Percentiles rank a stretch among this genome's conserved stretches.
Conservation (phyloP, 2,797 vertebrate species). For the Eutrigla gurnardus region DNA sequence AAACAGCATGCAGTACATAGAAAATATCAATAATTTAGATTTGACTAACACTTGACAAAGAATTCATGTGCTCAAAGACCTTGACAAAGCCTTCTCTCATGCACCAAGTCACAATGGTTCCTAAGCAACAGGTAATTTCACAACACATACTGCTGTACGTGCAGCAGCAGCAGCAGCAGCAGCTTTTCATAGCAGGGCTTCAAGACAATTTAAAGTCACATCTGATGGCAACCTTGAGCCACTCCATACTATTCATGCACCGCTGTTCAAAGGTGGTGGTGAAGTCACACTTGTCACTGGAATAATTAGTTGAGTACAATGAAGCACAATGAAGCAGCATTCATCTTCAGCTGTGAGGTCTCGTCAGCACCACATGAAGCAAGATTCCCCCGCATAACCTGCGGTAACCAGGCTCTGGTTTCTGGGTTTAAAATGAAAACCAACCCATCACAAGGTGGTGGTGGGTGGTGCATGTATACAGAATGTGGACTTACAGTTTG, state of each 20-base stretch:
- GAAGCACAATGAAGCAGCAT: slow-evolving; percentile 72
- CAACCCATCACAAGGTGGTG: slow-evolving; percentile 2
- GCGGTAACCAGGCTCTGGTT: slow-evolving; percentile 64
- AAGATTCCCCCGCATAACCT: slow-evolving; percentile 66
- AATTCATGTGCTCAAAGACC: slow-evolving; percentile 65
- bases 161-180: slow-evolving; percentile 38
- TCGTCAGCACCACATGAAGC: slow-evolving; percentile 48
- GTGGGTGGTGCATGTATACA: too few relatives aligned
- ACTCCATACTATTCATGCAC: slow-evolving; percentile 60
- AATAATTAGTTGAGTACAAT: slow-evolving; percentile 77
- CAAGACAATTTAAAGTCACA: slow-evolving; percentile 70
- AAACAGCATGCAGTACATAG: not conserved
- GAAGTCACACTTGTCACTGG: slow-evolving; percentile 56
- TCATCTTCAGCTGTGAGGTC: slow-evolving; percentile 66
- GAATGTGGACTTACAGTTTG: too few relatives aligned
- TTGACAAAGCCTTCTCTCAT: slow-evolving; percentile 68
- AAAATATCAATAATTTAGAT: slow-evolving; percentile 23
- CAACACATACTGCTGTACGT: slow-evolving; percentile 62
- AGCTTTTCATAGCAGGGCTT: slow-evolving; percentile 72
- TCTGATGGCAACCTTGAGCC: slow-evolving; percentile 73
- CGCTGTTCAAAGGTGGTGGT: slow-evolving; percentile 39
- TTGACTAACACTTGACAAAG: slow-evolving; percentile 15
- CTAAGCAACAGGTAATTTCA: slow-evolving; percentile 87
- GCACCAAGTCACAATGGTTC: slow-evolving; percentile 78
- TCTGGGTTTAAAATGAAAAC: slow-evolving; percentile 45